These are phyloP conservation scores for Zaprionus lineosus DNA, from an alignment of 2,888 invertebrate species.

Conservation along the genomic window DNA sequence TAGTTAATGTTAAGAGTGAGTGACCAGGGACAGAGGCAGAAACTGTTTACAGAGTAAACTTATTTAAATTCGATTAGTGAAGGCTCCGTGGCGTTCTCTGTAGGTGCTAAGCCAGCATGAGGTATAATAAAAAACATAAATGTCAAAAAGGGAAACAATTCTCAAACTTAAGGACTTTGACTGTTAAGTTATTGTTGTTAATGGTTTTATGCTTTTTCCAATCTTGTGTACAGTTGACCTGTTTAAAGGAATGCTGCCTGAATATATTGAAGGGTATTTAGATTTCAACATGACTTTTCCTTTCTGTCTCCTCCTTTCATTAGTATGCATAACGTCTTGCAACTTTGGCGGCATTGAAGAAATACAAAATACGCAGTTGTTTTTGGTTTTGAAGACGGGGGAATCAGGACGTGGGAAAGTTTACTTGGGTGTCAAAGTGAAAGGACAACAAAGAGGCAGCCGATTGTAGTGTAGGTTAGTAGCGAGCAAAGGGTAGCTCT, in stretches of 20 bases:
- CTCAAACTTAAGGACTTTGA: too few relatives aligned
- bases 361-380: conserved; percentile 24
- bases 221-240: too few relatives aligned
- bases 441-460: conserved; percentile 7
- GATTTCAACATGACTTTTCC: conserved; percentile 2
- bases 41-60: conserved; percentile 73
- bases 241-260: too few relatives aligned
- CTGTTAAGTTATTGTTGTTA: too few relatives aligned
- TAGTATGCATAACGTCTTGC: conserved; percentile 33
- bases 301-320: conserved; percentile 14
- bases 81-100: conserved; percentile 53
- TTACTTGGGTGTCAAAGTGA: conserved; percentile 17
- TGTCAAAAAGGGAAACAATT: too few relatives aligned
- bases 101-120: conserved; percentile 5
- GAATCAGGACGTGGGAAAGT: conserved; percentile 37
- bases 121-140: too few relatives aligned
- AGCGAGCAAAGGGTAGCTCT: too few relatives aligned
- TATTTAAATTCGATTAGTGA: conserved; percentile 77
- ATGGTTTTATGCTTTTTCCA: too few relatives aligned
- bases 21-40: conserved; percentile 33
- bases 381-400: conserved; percentile 8
- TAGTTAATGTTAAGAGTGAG: too few relatives aligned
- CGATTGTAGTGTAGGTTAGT: too few relatives aligned
- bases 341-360: conserved; percentile 26
- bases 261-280: conserved; percentile 10